phyloP scores from a whole-genome alignment of 2,113 vertebrate genomes.

The Turnix velox region DNA sequence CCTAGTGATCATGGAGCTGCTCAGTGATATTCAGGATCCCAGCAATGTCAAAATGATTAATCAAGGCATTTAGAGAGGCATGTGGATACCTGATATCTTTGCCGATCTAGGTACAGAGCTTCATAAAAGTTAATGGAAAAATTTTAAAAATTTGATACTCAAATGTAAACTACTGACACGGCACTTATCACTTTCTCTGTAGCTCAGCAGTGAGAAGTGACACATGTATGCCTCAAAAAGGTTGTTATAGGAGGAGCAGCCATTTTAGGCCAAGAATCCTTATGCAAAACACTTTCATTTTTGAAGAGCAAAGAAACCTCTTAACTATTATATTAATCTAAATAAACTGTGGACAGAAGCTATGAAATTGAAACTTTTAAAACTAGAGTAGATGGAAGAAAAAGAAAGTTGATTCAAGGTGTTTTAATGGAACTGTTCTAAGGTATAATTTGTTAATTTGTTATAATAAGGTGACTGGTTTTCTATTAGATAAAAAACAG shows the following conservation, averaged over 20 bases:
- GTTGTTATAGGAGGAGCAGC: neutral
- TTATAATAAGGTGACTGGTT: neutral
- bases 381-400: neutral
- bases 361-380: neutral
- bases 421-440: neutral
- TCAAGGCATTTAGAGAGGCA: neutral
- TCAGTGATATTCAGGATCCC: neutral
- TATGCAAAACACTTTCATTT: fast-evolving
- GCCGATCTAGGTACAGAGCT: neutral
- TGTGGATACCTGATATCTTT: neutral
- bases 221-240: neutral
- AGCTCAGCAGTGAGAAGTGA: neutral
- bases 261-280: neutral
- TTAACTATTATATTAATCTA: neutral
- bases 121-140: neutral
- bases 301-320: neutral
- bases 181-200: neutral
- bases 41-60: neutral
- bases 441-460: neutral
- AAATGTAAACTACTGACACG: neutral
- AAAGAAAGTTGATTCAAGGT: neutral
- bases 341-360: neutral
- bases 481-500: slow-evolving; percentile 12
- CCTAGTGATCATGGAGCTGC: neutral
- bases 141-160: neutral